phyloP scores from a whole-genome alignment of 2,113 vertebrate genomes.

The Rhinopithecus roxellana region DNA sequence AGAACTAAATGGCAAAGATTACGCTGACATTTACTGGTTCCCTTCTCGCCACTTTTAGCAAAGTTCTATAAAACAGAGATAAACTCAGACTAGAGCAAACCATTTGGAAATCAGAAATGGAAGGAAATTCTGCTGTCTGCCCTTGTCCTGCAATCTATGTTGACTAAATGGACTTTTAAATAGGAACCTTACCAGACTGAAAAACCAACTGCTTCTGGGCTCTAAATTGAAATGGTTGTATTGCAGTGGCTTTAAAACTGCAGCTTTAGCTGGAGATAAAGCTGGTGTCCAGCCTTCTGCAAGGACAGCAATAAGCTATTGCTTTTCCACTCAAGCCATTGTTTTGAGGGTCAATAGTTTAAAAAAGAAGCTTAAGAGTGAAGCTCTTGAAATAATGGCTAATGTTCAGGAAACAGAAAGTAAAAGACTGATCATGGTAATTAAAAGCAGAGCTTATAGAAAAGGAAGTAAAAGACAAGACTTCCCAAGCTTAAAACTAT shows the following conservation, averaged over 20 bases:
- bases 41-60: neutral
- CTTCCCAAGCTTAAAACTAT: neutral
- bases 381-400: neutral
- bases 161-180: neutral
- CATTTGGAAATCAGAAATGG: neutral
- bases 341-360: neutral
- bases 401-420: neutral
- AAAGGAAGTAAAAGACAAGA: neutral
- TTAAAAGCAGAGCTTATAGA: neutral
- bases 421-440: neutral
- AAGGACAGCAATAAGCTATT: neutral
- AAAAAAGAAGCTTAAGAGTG: neutral
- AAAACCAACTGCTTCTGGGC: neutral
- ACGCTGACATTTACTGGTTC: neutral
- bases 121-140: neutral
- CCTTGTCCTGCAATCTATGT: neutral
- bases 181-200: neutral
- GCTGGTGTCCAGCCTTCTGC: neutral
- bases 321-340: neutral
- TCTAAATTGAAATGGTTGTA: neutral
- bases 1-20: neutral
- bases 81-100: neutral
- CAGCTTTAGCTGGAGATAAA: neutral
- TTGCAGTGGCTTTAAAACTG: neutral
- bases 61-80: slow-evolving; percentile 9